Percentiles rank a stretch among this genome's conserved stretches.
Evolutionary conservation across 1,140 invertebrate genomes (phyloP).

Genomic region (Leptoteleia sp.): DNA sequence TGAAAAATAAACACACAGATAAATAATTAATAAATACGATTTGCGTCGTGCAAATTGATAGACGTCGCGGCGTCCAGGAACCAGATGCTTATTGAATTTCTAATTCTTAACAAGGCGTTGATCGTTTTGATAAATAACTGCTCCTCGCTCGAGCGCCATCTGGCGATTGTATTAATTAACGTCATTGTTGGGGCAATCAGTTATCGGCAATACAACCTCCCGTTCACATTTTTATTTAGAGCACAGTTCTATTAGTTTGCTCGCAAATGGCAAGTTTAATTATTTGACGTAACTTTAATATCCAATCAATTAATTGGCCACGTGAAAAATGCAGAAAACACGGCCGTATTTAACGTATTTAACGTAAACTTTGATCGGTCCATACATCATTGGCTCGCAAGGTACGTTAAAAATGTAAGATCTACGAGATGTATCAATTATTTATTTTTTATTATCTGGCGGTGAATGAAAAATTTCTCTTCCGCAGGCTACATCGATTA

Average conservation of each 20-base stretch:
- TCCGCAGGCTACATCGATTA: conserved; percentile 10
- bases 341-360: too few species aligned
- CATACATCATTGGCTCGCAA: not conserved
- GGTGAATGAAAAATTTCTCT: conserved; percentile 13
- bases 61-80: not conserved
- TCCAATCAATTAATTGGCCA: conserved; percentile 8
- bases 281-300: conserved; percentile 12
- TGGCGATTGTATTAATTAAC: conserved; percentile 52
- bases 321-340: conserved; percentile 25
- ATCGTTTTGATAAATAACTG: conserved; percentile 44
- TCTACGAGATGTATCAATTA: conserved; percentile 28
- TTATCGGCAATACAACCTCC: conserved; percentile 30
- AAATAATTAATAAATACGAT: too few species aligned
- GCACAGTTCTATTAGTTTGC: too few species aligned
- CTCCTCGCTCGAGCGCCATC: conserved; percentile 31
- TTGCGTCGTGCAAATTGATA: too few species aligned
- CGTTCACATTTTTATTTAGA: too few species aligned
- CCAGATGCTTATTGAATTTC: conserved; percentile 24
- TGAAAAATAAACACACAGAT: too few species aligned
- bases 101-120: conserved; percentile 29
- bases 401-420: not conserved
- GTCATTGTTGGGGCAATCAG: conserved; percentile 17
- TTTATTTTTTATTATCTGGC: conserved; percentile 21
- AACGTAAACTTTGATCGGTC: not conserved
- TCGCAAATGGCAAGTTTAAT: conserved; percentile 26